These are phyloP conservation scores for Paratrypauchen microcephalus DNA, from an alignment of 2,797 vertebrate genomes.

Conservation along the genomic window DNA sequence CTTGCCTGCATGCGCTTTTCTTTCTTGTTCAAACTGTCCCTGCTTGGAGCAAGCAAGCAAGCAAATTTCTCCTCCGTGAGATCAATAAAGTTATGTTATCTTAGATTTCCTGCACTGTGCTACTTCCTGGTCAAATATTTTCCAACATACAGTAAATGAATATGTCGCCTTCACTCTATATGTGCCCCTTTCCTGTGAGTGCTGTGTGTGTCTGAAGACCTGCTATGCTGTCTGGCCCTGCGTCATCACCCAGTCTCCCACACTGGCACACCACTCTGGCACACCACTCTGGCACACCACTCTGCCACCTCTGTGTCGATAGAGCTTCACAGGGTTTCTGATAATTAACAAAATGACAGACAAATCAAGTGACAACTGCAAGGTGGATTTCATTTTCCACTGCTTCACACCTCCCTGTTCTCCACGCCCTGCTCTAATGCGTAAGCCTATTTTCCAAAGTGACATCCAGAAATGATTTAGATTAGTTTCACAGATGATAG, in stretches of 20 bases:
- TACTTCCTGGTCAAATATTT: slow-evolving; percentile 18
- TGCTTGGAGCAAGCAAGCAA: no score
- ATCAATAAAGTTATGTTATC: no score
- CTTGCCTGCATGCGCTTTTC: no score
- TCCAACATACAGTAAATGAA: slow-evolving; percentile 47
- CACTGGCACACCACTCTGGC: slow-evolving; percentile 59
- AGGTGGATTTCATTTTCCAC: slow-evolving; percentile 44
- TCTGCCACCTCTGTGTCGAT: slow-evolving; percentile 66
- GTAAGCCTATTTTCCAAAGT: slow-evolving; percentile 6
- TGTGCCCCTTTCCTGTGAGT: slow-evolving; percentile 58
- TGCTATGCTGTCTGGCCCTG: slow-evolving; percentile 69
- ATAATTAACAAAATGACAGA: slow-evolving; percentile 76
- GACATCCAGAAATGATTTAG: slow-evolving; percentile 14
- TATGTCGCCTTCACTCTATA: slow-evolving; percentile 41
- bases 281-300: slow-evolving; percentile 59
- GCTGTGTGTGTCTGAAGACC: slow-evolving; percentile 69
- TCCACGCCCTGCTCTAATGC: slow-evolving; percentile 2
- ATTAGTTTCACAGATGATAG: slow-evolving; percentile 17
- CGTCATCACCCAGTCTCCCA: slow-evolving; percentile 62
- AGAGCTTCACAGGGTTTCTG: slow-evolving; percentile 62
- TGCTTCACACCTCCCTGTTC: slow-evolving; percentile 14
- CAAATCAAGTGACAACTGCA: slow-evolving; percentile 55
- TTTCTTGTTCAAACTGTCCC: no score
- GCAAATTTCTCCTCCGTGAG: no score
- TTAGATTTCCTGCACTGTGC: no score